phyloP scores from a whole-genome alignment of 2,888 invertebrate genomes.

The Meta bourneti region DNA sequence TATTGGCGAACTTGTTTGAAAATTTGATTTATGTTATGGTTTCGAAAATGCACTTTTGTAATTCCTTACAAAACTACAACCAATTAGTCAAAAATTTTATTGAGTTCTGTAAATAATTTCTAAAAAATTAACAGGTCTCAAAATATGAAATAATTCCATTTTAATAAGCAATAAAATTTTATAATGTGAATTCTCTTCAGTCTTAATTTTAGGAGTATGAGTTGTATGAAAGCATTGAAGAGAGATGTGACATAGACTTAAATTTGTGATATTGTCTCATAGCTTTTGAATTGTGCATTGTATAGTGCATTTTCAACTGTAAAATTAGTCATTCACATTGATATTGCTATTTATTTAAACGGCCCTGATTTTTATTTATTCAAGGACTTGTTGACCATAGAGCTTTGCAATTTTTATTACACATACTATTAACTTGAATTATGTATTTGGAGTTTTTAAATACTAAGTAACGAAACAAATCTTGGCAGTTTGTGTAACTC shows the following conservation, averaged over 20 bases:
- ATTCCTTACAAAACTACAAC: neutral
- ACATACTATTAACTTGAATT: neutral
- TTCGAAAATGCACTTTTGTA: slow-evolving; percentile 10
- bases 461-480: neutral
- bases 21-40: neutral
- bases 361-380: slow-evolving; percentile 52
- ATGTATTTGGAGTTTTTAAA: neutral
- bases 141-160: too few species aligned
- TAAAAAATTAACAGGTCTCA: too few species aligned
- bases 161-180: too few species aligned
- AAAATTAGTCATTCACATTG: slow-evolving; percentile 26
- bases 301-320: slow-evolving; percentile 29
- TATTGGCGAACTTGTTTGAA: neutral
- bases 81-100: neutral
- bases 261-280: slow-evolving; percentile 50
- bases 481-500: neutral
- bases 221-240: neutral
- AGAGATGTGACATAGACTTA: neutral
- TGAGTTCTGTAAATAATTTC: neutral
- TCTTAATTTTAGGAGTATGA: neutral
- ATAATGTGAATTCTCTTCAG: neutral
- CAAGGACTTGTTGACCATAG: neutral
- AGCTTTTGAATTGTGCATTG: slow-evolving; percentile 32
- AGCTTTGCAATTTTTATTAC: neutral
- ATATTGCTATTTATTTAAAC: neutral